Evolutionary conservation across 2,113 vertebrate genomes (phyloP), one percentile per base, ranked within the genome.

Genomic region (Cephalopholis sonnerati): DNA sequence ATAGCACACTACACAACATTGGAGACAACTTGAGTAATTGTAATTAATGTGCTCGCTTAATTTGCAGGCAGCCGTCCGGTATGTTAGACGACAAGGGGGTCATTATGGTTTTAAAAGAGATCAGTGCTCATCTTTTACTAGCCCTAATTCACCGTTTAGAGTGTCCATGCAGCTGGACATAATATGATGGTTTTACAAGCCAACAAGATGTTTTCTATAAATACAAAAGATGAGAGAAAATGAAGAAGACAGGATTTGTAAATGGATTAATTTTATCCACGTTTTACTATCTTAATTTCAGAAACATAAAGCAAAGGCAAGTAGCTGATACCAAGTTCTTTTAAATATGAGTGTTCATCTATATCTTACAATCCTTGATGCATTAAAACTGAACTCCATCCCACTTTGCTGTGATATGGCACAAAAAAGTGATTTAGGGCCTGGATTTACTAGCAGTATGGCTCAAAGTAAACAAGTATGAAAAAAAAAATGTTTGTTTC

Each of bases 1-100:
- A 59, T 32, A 44, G 58, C 76, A 59, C 63, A 74, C 65, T 69
- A 62, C 77, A 77, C 77, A 83, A 86, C 68, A 78, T 78, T 85
- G 61, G 71, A 55, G 81, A 48, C 66, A 74, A 65, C 78, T 70
- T 46, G 73, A 77, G 73, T 72, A 59, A 69, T 85, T 79, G 25
- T 79, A 74, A 89, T 81, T 55, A 66, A 82, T 80, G 79, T 39
- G 57, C 15, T 68, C 51, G 24, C 54, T 84, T 86, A 67, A 84
- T 86, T 86, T 78, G 57, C 74, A 53, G 50, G 20, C 81, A 32
- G 66, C 36, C 76, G 50, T 79, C 16, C 51, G 53, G 62, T 51
- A 54, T 66, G 68, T 61, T 69, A 27, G 48, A 44, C 59, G 70
- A 65, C 2, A 6, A 48, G 18, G 51, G 62, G 18, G 75, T 76